These are phyloP conservation scores for Stictonetta naevosa DNA, from an alignment of 2,113 vertebrate species.

Conservation along the genomic window DNA sequence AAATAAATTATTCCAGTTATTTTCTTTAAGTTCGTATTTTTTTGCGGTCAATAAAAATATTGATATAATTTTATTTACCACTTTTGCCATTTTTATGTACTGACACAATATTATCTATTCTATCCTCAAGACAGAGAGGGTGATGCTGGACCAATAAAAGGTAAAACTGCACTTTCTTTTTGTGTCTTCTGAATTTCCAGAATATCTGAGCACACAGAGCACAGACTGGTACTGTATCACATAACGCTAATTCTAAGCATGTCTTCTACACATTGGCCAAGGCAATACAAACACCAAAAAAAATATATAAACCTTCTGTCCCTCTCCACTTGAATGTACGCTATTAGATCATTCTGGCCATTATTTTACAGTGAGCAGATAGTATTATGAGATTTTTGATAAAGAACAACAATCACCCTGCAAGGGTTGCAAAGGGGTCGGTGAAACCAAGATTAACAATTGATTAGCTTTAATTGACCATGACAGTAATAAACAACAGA, in stretches of 20 bases:
- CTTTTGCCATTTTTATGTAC: constrained; percentile 39
- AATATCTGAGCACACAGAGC: neutral
- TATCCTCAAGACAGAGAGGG: neutral
- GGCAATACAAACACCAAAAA: constrained; percentile 19
- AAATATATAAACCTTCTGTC: neutral
- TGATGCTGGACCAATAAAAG: constrained; percentile 16
- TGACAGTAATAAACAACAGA: constrained; percentile 77
- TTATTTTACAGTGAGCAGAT: constrained; percentile 72
- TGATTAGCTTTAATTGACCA: constrained; percentile 86
- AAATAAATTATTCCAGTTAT: neutral
- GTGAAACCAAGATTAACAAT: constrained; percentile 81
- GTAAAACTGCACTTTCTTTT: neutral
- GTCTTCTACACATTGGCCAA: neutral
- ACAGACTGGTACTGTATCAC: neutral
- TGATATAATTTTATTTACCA: constrained; percentile 48
- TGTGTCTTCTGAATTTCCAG: neutral
- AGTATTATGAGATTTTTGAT: constrained; percentile 73
- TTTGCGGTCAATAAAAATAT: constrained; percentile 33
- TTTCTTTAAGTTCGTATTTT: neutral
- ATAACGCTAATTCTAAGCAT: neutral
- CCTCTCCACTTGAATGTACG: neutral
- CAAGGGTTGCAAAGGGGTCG: constrained; percentile 75
- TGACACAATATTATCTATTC: neutral
- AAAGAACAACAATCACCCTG: constrained; percentile 76
- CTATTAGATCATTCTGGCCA: constrained; percentile 28